phyloP scores from a whole-genome alignment of 2,888 invertebrate species.

The Sesia bembeciformis region DNA sequence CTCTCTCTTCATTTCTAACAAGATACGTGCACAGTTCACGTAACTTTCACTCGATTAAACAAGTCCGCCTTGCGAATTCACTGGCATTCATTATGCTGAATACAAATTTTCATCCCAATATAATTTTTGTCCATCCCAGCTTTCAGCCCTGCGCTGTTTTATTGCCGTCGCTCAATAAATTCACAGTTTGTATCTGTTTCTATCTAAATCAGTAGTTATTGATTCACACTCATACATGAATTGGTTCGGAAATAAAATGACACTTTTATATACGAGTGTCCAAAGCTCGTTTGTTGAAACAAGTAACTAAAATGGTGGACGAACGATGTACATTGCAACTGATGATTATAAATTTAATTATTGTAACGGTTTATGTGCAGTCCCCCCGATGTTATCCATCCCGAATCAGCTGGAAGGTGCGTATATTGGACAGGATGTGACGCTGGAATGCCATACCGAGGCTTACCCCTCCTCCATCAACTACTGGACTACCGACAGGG shows the following conservation, averaged over 20 bases:
- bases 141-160: not conserved
- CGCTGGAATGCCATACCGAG: constrained; percentile 92
- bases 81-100: constrained; percentile 38
- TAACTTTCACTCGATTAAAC: constrained; percentile 66
- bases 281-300: too few relatives aligned
- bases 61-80: constrained; percentile 48
- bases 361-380: constrained; percentile 53
- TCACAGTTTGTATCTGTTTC: not conserved
- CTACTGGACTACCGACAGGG: constrained; percentile 94
- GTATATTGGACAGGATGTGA: constrained; percentile 90
- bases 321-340: not conserved
- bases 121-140: not conserved
- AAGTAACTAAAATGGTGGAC: too few relatives aligned
- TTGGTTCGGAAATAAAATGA: too few relatives aligned
- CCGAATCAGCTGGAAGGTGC: constrained; percentile 94
- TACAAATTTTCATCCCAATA: constrained; percentile 20
- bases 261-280: too few relatives aligned
- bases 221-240: not conserved
- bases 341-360: not conserved
- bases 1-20: constrained; percentile 48
- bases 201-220: not conserved
- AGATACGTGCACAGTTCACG: constrained; percentile 56
- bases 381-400: constrained; percentile 95
- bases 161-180: not conserved
- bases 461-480: constrained; percentile 94